Conservation (phyloP, 2,113 vertebrate species). For the Microtus ochrogaster region DNA sequence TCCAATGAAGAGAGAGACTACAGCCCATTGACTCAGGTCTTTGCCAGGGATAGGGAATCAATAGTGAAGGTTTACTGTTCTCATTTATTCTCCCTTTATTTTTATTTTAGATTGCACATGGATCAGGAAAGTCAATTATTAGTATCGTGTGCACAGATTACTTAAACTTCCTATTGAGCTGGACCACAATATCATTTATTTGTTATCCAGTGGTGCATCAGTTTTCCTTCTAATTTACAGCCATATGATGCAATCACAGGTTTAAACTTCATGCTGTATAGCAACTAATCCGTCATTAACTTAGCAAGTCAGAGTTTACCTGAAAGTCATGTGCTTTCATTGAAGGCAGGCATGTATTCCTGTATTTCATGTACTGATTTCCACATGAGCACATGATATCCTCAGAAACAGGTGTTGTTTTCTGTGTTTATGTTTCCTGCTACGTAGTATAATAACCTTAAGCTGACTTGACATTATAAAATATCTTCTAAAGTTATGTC, state of each 20-base stretch:
- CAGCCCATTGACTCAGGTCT: neutral
- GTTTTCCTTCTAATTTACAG: neutral
- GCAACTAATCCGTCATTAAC: neutral
- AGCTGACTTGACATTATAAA: neutral
- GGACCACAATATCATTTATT: neutral
- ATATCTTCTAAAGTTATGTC: neutral
- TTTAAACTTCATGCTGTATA: slow-evolving; percentile 38
- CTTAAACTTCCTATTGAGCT: slow-evolving; percentile 9
- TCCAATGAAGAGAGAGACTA: neutral
- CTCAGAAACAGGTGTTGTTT: neutral
- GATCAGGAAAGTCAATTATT: slow-evolving; percentile 34
- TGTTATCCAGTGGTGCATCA: slow-evolving; percentile 2
- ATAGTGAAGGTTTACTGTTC: slow-evolving; percentile 33
- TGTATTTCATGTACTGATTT: neutral
- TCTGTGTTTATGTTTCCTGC: neutral
- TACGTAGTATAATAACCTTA: neutral
- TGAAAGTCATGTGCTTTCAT: neutral
- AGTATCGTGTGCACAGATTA: slow-evolving; percentile 43
- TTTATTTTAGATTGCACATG: slow-evolving; percentile 12
- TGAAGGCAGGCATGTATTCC: neutral
- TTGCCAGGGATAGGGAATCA: neutral
- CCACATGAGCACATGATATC: neutral
- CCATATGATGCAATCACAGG: neutral
- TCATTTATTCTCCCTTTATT: slow-evolving; percentile 16
- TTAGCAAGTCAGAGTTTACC: neutral